phyloP scores from a whole-genome alignment of 2,888 invertebrate species.

The Drosophila recens region DNA sequence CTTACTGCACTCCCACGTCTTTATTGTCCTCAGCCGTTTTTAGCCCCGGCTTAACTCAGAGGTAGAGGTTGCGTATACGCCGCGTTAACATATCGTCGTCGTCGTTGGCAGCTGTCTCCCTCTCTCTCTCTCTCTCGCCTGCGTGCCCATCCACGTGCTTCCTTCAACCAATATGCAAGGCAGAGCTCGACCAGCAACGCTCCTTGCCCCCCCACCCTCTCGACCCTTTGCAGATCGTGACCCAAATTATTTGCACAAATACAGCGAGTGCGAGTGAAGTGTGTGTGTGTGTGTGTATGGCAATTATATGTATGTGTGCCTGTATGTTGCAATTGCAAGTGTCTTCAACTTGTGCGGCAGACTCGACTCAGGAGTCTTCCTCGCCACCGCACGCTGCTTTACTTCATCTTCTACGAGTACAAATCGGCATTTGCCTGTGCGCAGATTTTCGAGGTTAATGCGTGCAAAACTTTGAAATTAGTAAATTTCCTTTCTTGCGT shows the following conservation, averaged over 20 bases:
- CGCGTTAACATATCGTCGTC: constrained; percentile 53
- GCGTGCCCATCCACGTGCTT: background rate
- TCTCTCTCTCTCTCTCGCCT: background rate
- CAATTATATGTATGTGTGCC: constrained; percentile 21
- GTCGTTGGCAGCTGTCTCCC: constrained; percentile 9
- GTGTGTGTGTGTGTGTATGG: constrained; percentile 20
- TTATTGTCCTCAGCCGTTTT: constrained; percentile 67
- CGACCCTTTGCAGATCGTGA: constrained; percentile 65
- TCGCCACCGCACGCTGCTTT: background rate
- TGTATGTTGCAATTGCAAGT: constrained; percentile 51
- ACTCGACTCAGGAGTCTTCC: background rate
- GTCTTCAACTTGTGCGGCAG: constrained; percentile 58
- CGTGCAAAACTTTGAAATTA: constrained; percentile 80
- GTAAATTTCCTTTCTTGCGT: constrained; percentile 75
- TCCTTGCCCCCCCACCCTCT: constrained; percentile 5
- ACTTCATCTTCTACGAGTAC: constrained; percentile 27
- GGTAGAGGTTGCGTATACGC: constrained; percentile 68
- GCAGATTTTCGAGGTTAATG: constrained; percentile 80
- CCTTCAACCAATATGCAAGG: constrained; percentile 12
- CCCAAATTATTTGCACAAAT: constrained; percentile 76
- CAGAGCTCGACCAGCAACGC: constrained; percentile 5
- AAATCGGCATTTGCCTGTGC: constrained; percentile 71
- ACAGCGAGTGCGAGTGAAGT: constrained; percentile 31
- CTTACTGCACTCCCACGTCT: constrained; percentile 70
- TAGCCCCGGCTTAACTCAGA: constrained; percentile 38